Base-by-base conservation (phyloP, 2,888 invertebrate species). In the Nomada ferruginata region DNA sequence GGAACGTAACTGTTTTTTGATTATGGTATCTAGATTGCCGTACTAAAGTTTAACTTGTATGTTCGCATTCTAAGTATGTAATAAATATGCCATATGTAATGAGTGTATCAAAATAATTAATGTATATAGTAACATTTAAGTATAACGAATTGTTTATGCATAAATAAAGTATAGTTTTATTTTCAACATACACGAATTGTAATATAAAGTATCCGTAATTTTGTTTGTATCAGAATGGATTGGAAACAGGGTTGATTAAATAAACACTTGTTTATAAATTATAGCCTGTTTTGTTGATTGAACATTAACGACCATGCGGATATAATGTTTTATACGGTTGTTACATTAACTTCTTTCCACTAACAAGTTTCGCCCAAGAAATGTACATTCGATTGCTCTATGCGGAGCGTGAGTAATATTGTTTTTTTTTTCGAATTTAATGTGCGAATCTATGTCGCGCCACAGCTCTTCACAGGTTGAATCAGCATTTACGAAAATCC, bases 131-230 rank as follows among this genome's bases (percentile, higher is more conserved):
- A 47, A 15, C 47, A 47, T 13, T 47, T 47, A 47, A 47, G 47
- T 47, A 47, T 47, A 47, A 66, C 36, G 23, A 73, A 65, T 64
- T 61, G 44, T 76, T 70, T 79, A 65, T 70, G 36, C 60, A 78
- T 68, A 78, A 68, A 63, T 66, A 44, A 52, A 52, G 59, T 73
- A 60, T 69, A 60, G 65, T 68, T 71, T 82, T 68, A 72, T 72
- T 76, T 55, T 69, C 42, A 79, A 63, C 29, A 55, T 75, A 79
- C 60, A 70, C 44, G 50, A 79, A 63, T 13, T 71, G 66, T 69
- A 63, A 80, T 78, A 80, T 59, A 72, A 77, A 72, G 57, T 61
- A 65, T 65, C 44, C 20, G 42, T 55, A 57, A 59, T 72, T 29
- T 57, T 57, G 36, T 36, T 36, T 36, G 36, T 29, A 63, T 15